These are phyloP conservation scores for Drosophila baimaii DNA, from an alignment of 1,140 invertebrate species.

Conservation along the genomic window DNA sequence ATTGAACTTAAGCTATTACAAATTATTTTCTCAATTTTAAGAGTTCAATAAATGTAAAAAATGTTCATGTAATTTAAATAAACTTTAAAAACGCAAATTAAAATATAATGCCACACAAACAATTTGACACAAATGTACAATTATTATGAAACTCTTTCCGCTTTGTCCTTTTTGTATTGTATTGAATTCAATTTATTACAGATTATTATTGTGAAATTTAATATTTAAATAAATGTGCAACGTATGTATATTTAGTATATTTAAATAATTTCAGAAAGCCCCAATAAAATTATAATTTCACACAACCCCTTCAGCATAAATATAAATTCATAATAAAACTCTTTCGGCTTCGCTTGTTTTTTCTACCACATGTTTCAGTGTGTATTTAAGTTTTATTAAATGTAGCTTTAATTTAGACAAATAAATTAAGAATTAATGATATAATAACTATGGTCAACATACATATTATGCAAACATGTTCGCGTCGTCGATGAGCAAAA, in stretches of 20 bases:
- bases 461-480: slow-evolving; percentile 53
- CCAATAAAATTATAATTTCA: neutral
- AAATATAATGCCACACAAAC: too few species aligned
- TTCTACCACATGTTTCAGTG: slow-evolving; percentile 51
- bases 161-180: too few species aligned
- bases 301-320: neutral
- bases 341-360: slow-evolving; percentile 19
- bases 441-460: slow-evolving; percentile 79
- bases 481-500: slow-evolving; percentile 56
- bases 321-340: neutral
- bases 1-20: too few species aligned
- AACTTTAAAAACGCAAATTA: too few species aligned
- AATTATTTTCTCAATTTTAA: too few species aligned
- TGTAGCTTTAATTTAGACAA: slow-evolving; percentile 80
- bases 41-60: too few species aligned
- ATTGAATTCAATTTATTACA: too few species aligned
- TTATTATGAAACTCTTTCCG: too few species aligned
- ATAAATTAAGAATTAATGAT: slow-evolving; percentile 81
- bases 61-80: too few species aligned
- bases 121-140: too few species aligned
- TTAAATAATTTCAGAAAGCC: neutral
- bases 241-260: neutral
- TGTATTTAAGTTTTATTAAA: slow-evolving; percentile 72
- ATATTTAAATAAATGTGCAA: too few species aligned
- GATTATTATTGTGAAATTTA: too few species aligned